These are phyloP conservation scores for Mythimna loreyi DNA, from an alignment of 2,888 invertebrate species.

Conservation along the genomic window DNA sequence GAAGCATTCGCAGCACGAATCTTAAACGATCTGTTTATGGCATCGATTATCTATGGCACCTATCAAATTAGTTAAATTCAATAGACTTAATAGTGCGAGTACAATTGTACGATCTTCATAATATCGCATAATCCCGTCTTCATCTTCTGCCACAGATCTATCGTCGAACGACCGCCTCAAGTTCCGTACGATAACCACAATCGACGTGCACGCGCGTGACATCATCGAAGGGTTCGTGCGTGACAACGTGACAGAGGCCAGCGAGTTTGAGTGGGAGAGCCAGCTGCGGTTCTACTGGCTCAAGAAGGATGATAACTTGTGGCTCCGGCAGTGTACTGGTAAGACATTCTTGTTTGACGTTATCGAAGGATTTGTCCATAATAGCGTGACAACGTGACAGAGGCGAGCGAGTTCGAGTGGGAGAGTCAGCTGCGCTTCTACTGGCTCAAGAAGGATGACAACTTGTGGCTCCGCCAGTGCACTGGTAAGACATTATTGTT, in stretches of 20 bases:
- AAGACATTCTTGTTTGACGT: background rate
- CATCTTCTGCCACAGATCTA: constrained; percentile 85
- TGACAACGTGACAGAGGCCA: constrained; percentile 95
- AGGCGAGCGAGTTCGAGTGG: too few relatives aligned
- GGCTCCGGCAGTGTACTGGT: constrained; percentile 96
- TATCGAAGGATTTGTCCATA: too few relatives aligned
- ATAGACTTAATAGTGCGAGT: too few relatives aligned
- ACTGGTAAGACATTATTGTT: constrained; percentile 84
- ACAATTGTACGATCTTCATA: too few relatives aligned
- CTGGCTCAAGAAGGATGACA: too few relatives aligned
- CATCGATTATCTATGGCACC: too few relatives aligned
- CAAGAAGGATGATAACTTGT: constrained; percentile 94
- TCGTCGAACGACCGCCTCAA: constrained; percentile 96
- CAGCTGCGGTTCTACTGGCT: constrained; percentile 98
- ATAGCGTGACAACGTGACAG: too few relatives aligned
- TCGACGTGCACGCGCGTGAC: constrained; percentile 98
- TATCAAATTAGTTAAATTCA: too few relatives aligned
- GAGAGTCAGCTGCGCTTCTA: too few relatives aligned
- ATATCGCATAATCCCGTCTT: too few relatives aligned
- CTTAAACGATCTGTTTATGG: too few relatives aligned
- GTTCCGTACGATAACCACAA: constrained; percentile 96
- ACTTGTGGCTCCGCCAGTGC: constrained; percentile 83
- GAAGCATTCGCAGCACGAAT: too few relatives aligned
- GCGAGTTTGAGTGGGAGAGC: constrained; percentile 98
- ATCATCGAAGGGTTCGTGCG: constrained; percentile 96